phyloP scores from a whole-genome alignment of 2,888 invertebrate species.

The Parochlus steinenii region DNA sequence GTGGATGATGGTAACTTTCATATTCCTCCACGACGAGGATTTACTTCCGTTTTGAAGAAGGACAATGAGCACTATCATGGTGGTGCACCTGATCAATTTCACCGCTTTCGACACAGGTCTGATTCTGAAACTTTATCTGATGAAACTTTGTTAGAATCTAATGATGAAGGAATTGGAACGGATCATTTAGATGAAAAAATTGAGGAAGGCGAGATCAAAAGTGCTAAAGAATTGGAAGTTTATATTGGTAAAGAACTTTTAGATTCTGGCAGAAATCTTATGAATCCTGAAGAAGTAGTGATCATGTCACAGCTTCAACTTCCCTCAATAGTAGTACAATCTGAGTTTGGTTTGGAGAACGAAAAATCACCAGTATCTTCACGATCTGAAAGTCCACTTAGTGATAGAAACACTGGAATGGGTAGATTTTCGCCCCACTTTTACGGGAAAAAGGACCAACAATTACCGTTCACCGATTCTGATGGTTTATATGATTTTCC shows the following conservation, averaged over 20 bases:
- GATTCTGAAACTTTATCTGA: constrained; percentile 61
- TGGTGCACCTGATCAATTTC: constrained; percentile 29
- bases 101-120: constrained; percentile 42
- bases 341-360: constrained; percentile 36
- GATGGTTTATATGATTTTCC: constrained; percentile 67
- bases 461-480: constrained; percentile 57
- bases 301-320: constrained; percentile 37
- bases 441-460: constrained; percentile 45
- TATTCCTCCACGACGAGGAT: constrained; percentile 21
- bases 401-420: constrained; percentile 47
- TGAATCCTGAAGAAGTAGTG: constrained; percentile 34
- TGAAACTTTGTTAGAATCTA: constrained; percentile 51
- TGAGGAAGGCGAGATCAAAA: constrained; percentile 48
- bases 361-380: constrained; percentile 58
- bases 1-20: constrained; percentile 29
- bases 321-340: constrained; percentile 42
- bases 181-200: constrained; percentile 52
- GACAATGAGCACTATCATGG: constrained; percentile 15
- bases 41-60: constrained; percentile 29
- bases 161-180: constrained; percentile 63
- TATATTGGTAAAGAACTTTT: constrained; percentile 30
- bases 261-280: constrained; percentile 33
- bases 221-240: constrained; percentile 44
- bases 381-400: constrained; percentile 60
- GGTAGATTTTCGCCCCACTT: constrained; percentile 55